A percentile compares a stretch with the other conserved stretches of the same genome.
These are phyloP conservation scores for Nomada ferruginata DNA, from an alignment of 2,888 invertebrate species.

Conservation along the genomic window DNA sequence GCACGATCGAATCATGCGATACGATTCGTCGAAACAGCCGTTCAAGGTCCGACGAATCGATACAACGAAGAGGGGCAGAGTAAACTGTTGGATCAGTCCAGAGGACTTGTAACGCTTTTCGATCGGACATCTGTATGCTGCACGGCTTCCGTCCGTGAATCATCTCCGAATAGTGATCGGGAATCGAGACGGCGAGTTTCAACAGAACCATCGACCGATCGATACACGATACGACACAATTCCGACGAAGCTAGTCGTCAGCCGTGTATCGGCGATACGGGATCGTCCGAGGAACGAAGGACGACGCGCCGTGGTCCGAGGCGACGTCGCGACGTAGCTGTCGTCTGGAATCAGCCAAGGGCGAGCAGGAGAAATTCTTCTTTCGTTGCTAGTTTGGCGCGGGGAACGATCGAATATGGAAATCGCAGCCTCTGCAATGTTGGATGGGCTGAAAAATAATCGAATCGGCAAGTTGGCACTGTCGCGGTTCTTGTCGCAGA, in stretches of 20 bases:
- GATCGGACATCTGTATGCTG: neutral
- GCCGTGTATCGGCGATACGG: no score
- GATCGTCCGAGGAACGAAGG: no score
- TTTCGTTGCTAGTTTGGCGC: slow-evolving; percentile 20
- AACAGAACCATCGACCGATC: no score
- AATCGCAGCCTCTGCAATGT: slow-evolving; percentile 88
- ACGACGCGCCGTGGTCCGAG: no score
- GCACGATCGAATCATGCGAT: slow-evolving; percentile 59
- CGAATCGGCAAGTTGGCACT: slow-evolving; percentile 90
- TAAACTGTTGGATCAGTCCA: neutral
- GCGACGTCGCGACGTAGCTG: no score
- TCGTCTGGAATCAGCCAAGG: slow-evolving; percentile 16
- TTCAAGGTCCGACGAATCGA: slow-evolving; percentile 26
- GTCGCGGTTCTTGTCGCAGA: slow-evolving; percentile 91
- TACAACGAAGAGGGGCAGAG: slow-evolving; percentile 1
- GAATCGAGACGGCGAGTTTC: neutral
- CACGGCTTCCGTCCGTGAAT: neutral
- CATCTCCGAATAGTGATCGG: neutral
- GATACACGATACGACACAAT: no score
- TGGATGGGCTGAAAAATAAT: slow-evolving; percentile 91
- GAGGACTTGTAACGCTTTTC: slow-evolving; percentile 10
- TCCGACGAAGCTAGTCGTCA: no score
- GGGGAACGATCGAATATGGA: slow-evolving; percentile 85
- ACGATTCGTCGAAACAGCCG: slow-evolving; percentile 25
- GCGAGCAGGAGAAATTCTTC: slow-evolving; percentile 11